phyloP scores from a whole-genome alignment of 2,797 vertebrate genomes.

The Paramormyrops hopkinsi region DNA sequence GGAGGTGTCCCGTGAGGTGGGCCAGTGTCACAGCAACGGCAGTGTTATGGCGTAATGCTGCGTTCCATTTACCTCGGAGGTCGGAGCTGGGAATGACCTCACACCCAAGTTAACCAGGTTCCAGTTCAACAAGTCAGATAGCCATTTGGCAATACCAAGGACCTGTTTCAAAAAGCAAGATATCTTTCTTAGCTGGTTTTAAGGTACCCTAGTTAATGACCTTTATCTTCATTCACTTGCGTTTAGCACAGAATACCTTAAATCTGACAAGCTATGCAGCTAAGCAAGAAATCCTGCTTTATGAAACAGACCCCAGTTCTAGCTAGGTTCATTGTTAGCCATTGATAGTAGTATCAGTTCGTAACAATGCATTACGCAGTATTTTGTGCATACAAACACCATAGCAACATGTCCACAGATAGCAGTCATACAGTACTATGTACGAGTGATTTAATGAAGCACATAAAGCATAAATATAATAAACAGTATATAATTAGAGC shows the following conservation, averaged over 20 bases:
- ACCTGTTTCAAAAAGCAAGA: not conserved
- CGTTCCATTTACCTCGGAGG: not conserved
- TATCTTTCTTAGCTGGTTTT: not conserved
- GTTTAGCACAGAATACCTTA: not conserved
- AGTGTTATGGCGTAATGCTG: not conserved
- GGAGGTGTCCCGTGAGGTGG: slow-evolving; percentile 70
- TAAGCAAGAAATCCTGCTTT: not conserved
- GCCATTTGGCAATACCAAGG: not conserved
- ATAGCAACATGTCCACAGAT: not conserved
- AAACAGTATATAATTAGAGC: not conserved
- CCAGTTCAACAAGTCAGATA: not conserved
- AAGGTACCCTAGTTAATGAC: not conserved
- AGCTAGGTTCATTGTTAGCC: not conserved
- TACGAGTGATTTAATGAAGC: not conserved
- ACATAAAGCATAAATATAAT: not conserved
- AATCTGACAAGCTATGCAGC: not conserved
- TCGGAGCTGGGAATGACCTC: not conserved
- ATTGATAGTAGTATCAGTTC: not conserved
- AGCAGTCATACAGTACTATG: not conserved
- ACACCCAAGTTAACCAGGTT: not conserved
- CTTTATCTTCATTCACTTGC: not conserved
- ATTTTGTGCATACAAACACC: not conserved
- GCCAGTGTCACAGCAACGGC: not conserved
- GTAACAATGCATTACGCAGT: not conserved
- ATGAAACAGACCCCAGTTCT: not conserved